Conservation (phyloP, 2,888 invertebrate genomes). For the Spodoptera picta region DNA sequence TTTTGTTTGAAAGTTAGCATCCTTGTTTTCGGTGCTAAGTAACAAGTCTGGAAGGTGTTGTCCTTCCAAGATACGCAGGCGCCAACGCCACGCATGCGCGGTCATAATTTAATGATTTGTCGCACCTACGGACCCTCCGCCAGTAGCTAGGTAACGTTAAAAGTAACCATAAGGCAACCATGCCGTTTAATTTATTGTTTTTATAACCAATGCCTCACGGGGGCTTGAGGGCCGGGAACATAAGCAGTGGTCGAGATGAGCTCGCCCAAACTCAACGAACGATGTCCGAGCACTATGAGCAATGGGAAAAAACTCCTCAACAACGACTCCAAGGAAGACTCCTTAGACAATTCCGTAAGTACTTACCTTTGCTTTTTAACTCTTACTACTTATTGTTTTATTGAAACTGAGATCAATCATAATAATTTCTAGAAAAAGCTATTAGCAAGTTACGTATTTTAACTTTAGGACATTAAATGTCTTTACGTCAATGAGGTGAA, state of each 20-base stretch:
- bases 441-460: too few species aligned
- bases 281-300: slow-evolving; percentile 79
- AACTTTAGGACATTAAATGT: not conserved
- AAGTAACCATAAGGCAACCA: slow-evolving; percentile 23
- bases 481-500: slow-evolving; percentile 13
- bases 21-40: not conserved
- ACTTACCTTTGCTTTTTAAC: slow-evolving; percentile 1
- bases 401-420: too few species aligned
- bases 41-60: slow-evolving; percentile 14
- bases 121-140: slow-evolving; percentile 45
- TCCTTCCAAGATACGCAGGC: slow-evolving; percentile 56
- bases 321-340: slow-evolving; percentile 81
- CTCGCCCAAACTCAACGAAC: slow-evolving; percentile 82
- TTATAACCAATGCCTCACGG: slow-evolving; percentile 38
- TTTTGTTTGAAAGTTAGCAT: too few species aligned
- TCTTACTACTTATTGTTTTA: too few species aligned
- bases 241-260: slow-evolving; percentile 67
- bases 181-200: slow-evolving; percentile 12
- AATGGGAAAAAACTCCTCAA: slow-evolving; percentile 77
- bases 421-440: too few species aligned
- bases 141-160: slow-evolving; percentile 33
- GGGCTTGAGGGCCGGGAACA: slow-evolving; percentile 5
- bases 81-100: slow-evolving; percentile 65
- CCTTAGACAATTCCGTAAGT: slow-evolving; percentile 84
- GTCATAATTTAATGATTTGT: slow-evolving; percentile 69